phyloP scores from a whole-genome alignment of 1,140 invertebrate species.

The Euura lappo region DNA sequence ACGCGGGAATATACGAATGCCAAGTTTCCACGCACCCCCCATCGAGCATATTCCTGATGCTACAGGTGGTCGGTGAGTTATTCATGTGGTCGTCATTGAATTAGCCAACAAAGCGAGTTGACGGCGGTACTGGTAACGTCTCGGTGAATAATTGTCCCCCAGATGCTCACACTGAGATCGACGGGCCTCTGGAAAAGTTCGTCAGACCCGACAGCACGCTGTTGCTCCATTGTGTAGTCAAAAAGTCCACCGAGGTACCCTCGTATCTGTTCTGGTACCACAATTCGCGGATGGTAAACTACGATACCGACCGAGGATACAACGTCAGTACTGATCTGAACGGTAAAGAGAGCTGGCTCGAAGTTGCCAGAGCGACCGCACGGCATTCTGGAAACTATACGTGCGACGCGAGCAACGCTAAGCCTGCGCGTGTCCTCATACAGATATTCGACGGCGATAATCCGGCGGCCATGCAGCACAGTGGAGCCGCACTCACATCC shows the following conservation, averaged over 20 bases:
- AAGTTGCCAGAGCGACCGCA: conserved; percentile 69
- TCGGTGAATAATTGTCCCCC: conserved; percentile 73
- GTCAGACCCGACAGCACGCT: conserved; percentile 84
- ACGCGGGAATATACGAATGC: conserved; percentile 85
- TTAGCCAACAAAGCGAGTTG: too few species aligned
- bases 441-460: conserved; percentile 84
- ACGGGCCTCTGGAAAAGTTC: conserved; percentile 83
- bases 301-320: conserved; percentile 81
- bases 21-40: conserved; percentile 89
- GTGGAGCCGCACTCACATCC: conserved; percentile 38
- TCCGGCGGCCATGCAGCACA: conserved; percentile 66
- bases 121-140: too few species aligned
- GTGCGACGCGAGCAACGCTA: conserved; percentile 84
- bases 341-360: conserved; percentile 67
- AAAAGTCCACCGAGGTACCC: conserved; percentile 81
- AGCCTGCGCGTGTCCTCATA: conserved; percentile 82
- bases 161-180: conserved; percentile 87
- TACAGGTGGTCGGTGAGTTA: conserved; percentile 83
- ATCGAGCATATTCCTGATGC: conserved; percentile 80
- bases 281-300: conserved; percentile 88
- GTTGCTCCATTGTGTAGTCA: conserved; percentile 78
- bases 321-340: conserved; percentile 77
- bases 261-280: conserved; percentile 92
- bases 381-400: conserved; percentile 88
- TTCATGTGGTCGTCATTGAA: too few species aligned